Conservation (phyloP, 64 coral and sea anemone species). For the Catalaphyllia jardinei region DNA sequence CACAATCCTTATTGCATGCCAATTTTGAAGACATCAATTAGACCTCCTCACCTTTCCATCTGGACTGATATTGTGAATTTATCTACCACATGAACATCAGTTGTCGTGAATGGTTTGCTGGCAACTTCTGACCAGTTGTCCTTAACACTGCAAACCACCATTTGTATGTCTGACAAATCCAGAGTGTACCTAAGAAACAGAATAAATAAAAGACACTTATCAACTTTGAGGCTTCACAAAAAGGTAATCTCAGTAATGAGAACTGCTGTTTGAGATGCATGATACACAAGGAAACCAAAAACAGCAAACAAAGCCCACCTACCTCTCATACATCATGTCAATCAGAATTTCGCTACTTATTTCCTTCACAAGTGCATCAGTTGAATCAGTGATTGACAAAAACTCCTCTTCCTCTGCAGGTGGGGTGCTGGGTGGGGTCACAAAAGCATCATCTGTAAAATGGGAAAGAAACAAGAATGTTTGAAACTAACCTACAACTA, state of each 20-base stretch:
- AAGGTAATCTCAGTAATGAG: neutral
- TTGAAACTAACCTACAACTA: neutral
- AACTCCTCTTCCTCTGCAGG: slow-evolving; percentile 61
- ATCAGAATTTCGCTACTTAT: slow-evolving; percentile 57
- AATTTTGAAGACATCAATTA: neutral
- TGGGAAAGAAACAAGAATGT: neutral
- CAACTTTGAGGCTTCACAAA: neutral
- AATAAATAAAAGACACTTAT: neutral
- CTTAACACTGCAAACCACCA: slow-evolving; percentile 86
- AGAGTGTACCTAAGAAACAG: slow-evolving; percentile 74
- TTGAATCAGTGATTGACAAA: slow-evolving; percentile 10
- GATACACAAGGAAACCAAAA: neutral
- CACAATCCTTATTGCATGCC: neutral
- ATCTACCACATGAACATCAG: slow-evolving; percentile 88
- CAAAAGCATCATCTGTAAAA: slow-evolving; percentile 79
- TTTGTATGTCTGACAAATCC: slow-evolving; percentile 92
- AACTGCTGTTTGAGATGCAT: neutral
- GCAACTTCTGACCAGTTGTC: slow-evolving; percentile 79
- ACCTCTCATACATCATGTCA: slow-evolving; percentile 52
- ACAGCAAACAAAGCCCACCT: neutral
- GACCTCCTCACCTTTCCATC: slow-evolving; percentile 76
- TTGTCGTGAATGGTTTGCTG: slow-evolving; percentile 69
- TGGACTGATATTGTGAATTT: slow-evolving; percentile 92
- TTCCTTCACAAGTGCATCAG: slow-evolving; percentile 53
- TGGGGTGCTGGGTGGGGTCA: slow-evolving; percentile 91